phyloP scores from a whole-genome alignment of 2,113 vertebrate species.

The Gnathonemus echidnorhynchus region DNA sequence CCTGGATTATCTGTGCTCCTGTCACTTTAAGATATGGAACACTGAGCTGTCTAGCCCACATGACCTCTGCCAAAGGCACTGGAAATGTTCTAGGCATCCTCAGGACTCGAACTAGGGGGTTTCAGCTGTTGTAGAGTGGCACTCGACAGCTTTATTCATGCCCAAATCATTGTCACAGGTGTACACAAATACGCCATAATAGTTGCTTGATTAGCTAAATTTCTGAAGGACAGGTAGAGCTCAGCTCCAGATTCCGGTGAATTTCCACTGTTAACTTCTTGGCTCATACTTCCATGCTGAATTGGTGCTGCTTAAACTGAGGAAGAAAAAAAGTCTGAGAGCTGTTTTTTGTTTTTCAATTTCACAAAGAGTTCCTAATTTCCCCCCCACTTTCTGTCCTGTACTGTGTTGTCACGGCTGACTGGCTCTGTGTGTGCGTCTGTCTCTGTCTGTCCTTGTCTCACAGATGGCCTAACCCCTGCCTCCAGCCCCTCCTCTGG shows the following conservation, averaged over 20 bases:
- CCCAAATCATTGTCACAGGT: background rate
- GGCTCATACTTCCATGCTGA: background rate
- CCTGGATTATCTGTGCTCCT: background rate
- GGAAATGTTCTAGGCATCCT: background rate
- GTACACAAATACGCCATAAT: background rate
- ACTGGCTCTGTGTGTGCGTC: constrained; percentile 9
- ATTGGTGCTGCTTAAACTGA: background rate
- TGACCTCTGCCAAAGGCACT: background rate
- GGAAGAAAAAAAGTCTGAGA: background rate
- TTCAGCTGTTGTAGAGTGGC: background rate
- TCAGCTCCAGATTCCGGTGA: background rate
- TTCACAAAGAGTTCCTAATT: constrained; percentile 10
- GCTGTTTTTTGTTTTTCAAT: constrained; percentile 7
- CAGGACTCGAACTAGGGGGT: background rate
- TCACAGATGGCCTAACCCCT: constrained; percentile 80
- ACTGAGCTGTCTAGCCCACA: background rate
- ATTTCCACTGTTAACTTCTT: background rate
- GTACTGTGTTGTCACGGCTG: constrained; percentile 12
- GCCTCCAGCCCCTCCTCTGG: constrained; percentile 82
- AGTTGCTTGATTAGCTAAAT: background rate
- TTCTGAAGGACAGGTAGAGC: background rate
- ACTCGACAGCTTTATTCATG: background rate
- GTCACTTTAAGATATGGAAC: background rate
- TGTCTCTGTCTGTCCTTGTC: background rate
- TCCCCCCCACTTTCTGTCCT: background rate